These are phyloP conservation scores for Clostera curtula DNA, from an alignment of 2,888 invertebrate genomes.

Conservation along the genomic window DNA sequence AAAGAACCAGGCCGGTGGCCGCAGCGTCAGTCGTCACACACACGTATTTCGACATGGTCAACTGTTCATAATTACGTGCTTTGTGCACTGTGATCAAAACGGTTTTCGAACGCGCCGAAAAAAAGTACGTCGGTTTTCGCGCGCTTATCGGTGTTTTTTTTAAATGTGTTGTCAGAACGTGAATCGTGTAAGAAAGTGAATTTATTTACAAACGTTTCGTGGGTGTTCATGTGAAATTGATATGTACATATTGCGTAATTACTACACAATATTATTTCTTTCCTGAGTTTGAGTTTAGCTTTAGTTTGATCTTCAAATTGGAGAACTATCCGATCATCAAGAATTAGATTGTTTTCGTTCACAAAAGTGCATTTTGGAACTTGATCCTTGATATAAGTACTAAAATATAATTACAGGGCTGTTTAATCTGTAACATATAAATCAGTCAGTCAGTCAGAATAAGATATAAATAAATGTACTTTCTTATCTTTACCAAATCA, in stretches of 20 bases:
- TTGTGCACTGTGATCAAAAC: conserved; percentile 35
- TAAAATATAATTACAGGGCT: too few species aligned
- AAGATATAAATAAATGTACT: too few species aligned
- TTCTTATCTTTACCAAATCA: too few species aligned
- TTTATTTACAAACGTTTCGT: conserved; percentile 46
- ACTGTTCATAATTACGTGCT: conserved; percentile 57
- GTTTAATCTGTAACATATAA: too few species aligned
- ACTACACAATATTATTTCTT: too few species aligned
- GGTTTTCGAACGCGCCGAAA: conserved; percentile 31
- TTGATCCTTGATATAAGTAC: too few species aligned
- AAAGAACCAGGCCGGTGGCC: conserved; percentile 62
- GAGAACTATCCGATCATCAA: too few species aligned
- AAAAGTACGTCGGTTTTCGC: conserved; percentile 41
- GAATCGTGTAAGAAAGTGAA: conserved; percentile 67
- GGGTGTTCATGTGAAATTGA: conserved; percentile 65
- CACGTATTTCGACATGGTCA: conserved; percentile 73
- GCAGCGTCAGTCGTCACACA: conserved; percentile 59
- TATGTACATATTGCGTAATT: conserved; percentile 64
- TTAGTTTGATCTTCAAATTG: too few species aligned
- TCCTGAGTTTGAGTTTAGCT: too few species aligned
- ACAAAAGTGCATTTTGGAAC: too few species aligned
- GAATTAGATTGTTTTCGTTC: too few species aligned
- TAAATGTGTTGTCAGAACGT: conserved; percentile 34
- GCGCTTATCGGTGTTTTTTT: conserved; percentile 30
- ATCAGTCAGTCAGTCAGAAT: too few species aligned